A percentile compares a stretch with the other conserved stretches of the same genome.
Evolutionary conservation across 2,113 vertebrate genomes (phyloP).

Genomic region (Ochotona curzoniae): DNA sequence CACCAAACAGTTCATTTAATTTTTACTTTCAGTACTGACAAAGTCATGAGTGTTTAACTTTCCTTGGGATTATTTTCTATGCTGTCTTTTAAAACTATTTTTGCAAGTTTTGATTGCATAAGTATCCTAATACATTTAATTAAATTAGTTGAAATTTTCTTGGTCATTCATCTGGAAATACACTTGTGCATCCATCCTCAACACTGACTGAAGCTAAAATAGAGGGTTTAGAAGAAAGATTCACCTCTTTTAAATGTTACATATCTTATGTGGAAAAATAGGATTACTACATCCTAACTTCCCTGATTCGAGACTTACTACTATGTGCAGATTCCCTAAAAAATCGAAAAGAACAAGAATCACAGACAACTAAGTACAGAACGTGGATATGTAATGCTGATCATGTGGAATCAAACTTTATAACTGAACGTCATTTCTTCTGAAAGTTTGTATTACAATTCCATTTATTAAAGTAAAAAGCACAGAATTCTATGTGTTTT

Average conservation of each 20-base stretch:
- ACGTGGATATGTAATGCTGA: background rate
- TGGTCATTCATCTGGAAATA: background rate
- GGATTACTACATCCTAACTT: background rate
- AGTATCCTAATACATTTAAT: background rate
- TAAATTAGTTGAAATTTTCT: background rate
- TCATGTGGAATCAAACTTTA: background rate
- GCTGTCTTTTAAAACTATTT: background rate
- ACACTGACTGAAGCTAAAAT: background rate
- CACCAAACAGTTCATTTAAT: no score
- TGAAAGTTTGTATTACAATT: conserved; percentile 16
- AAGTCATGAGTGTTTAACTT: background rate
- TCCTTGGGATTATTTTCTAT: background rate
- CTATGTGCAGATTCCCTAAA: background rate
- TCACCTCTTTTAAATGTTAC: background rate
- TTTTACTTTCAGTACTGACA: background rate
- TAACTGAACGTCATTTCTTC: background rate
- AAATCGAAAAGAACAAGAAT: background rate
- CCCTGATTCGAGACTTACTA: background rate
- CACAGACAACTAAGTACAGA: background rate
- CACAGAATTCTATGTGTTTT: background rate
- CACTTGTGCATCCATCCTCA: background rate
- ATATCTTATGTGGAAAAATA: background rate
- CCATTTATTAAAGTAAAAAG: background rate
- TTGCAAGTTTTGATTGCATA: background rate
- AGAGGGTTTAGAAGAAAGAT: background rate